Conservation (phyloP, 2,113 vertebrate genomes). For the Hemiprocne comata region DNA sequence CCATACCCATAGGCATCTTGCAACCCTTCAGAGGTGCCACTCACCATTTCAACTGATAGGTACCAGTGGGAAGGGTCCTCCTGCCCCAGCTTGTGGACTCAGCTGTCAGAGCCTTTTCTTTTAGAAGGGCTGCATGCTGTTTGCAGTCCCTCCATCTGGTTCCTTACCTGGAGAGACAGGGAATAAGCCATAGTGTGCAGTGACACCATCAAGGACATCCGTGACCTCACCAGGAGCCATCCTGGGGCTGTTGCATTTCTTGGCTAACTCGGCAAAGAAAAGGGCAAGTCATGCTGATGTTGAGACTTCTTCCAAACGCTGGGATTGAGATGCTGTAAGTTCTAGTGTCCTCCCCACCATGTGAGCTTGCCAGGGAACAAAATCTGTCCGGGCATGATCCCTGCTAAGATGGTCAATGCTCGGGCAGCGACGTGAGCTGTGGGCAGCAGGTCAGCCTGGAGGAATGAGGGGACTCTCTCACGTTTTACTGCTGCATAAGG, state of each 20-base stretch:
- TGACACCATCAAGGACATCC: not conserved
- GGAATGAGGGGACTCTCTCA: not conserved
- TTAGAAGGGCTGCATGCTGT: fast-evolving
- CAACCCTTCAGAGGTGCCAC: not conserved
- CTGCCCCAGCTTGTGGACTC: not conserved
- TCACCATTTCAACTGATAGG: fast-evolving
- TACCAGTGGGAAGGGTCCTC: not conserved
- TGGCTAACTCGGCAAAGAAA: not conserved
- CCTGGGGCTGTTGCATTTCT: not conserved
- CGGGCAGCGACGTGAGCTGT: fast-evolving
- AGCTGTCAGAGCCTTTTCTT: not conserved
- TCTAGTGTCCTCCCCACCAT: fast-evolving
- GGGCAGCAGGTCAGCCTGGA: not conserved
- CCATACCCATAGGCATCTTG: fast-evolving
- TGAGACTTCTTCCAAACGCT: not conserved
- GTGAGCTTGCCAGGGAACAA: not conserved
- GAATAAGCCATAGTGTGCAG: not conserved
- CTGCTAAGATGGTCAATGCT: fast-evolving
- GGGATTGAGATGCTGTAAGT: not conserved
- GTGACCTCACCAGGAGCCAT: not conserved
- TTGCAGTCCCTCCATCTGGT: not conserved
- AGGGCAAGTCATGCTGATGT: fast-evolving
- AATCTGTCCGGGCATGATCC: no score
- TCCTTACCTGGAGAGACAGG: not conserved
- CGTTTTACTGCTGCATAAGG: not conserved